These are phyloP conservation scores for Syngnathus rostellatus DNA, from an alignment of 2,797 vertebrate genomes.

Conservation along the genomic window DNA sequence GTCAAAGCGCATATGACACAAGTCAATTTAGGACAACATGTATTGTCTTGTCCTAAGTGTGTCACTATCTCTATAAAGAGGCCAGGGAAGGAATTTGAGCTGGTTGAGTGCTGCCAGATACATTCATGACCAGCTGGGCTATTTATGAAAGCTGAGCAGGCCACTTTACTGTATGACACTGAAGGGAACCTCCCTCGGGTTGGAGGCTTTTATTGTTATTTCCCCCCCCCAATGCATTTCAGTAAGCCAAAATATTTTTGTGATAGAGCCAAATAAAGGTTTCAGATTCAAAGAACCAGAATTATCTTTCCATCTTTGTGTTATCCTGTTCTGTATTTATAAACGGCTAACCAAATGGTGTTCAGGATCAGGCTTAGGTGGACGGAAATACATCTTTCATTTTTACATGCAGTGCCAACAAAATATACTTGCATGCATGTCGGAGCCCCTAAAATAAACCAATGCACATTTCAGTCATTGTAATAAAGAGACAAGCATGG, in stretches of 20 bases:
- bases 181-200: neutral
- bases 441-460: neutral
- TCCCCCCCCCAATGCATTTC: too few relatives aligned
- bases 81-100: conserved; percentile 59
- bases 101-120: conserved; percentile 51
- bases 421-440: neutral
- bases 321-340: neutral
- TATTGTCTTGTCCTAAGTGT: conserved; percentile 15
- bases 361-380: neutral
- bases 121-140: conserved; percentile 57
- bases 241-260: too few relatives aligned
- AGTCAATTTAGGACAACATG: neutral
- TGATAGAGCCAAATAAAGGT: too few relatives aligned
- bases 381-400: conserved; percentile 1
- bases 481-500: neutral
- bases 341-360: neutral
- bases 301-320: neutral
- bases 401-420: neutral
- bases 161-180: conserved; percentile 45
- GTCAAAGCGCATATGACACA: neutral
- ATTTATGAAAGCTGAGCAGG: conserved; percentile 53
- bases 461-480: neutral
- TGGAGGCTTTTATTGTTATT: neutral
- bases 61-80: conserved; percentile 44
- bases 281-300: too few relatives aligned